Conservation (phyloP, 64 coral and sea anemone species). For the Anthopleura sola region DNA sequence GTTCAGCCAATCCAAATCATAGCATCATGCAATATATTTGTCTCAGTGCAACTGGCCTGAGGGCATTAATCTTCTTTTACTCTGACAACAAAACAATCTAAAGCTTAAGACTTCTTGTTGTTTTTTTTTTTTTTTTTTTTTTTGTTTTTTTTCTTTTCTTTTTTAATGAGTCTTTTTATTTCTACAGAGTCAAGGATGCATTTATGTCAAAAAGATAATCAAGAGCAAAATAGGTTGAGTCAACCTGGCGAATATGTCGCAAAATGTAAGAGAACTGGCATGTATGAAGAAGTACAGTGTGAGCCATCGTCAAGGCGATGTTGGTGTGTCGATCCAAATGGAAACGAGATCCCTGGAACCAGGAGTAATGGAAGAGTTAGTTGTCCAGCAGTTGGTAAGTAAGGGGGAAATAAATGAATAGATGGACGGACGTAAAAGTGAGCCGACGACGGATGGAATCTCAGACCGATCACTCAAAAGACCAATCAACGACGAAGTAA, state of each 20-base stretch:
- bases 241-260: conserved; percentile 36
- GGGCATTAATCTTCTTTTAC: no score
- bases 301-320: conserved; percentile 37
- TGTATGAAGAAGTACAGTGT: conserved; percentile 73
- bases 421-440: no score
- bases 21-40: neutral
- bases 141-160: no score
- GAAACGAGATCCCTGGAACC: conserved; percentile 39
- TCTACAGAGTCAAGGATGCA: conserved; percentile 34
- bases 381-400: conserved; percentile 42
- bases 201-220: conserved; percentile 52
- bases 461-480: no score
- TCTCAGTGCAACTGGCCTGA: no score
- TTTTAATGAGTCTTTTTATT: neutral
- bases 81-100: no score
- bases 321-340: conserved; percentile 59
- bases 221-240: conserved; percentile 35
- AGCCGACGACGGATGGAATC: no score
- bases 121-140: no score
- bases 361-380: conserved; percentile 28
- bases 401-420: no score
- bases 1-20: neutral
- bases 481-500: no score
- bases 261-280: conserved; percentile 60
- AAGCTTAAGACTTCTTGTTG: no score